Evolutionary conservation across 2,888 invertebrate genomes (phyloP).

Genomic region (Cetonia aurata): DNA sequence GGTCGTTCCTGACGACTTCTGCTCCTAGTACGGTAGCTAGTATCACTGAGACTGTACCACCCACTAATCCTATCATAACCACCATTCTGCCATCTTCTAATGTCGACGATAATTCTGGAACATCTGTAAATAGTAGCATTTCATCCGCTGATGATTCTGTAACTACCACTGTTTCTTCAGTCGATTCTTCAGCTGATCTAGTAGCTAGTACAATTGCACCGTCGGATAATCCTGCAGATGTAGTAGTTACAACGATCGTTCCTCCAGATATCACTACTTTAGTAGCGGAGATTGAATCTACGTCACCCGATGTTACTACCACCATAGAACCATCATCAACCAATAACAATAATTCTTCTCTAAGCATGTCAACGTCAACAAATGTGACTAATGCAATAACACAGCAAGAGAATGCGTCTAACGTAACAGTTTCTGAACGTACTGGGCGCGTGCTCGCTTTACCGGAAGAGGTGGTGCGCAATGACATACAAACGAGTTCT

Average conservation of each 20-base stretch:
- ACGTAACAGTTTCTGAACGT: slow-evolving; percentile 47
- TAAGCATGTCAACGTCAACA: slow-evolving; percentile 23
- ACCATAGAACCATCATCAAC: slow-evolving; percentile 17
- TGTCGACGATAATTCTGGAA: slow-evolving; percentile 41
- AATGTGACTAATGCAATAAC: slow-evolving; percentile 32
- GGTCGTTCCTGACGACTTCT: slow-evolving; percentile 62
- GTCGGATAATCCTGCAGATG: slow-evolving; percentile 33
- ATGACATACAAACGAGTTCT: slow-evolving; percentile 44
- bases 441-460: slow-evolving; percentile 57
- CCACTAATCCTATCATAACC: slow-evolving; percentile 21
- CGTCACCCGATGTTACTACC: slow-evolving; percentile 11
- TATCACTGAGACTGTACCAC: slow-evolving; percentile 37
- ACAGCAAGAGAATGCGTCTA: slow-evolving; percentile 30
- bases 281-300: slow-evolving; percentile 24
- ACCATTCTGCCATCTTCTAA: slow-evolving; percentile 31
- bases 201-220: slow-evolving; percentile 37
- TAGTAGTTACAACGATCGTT: slow-evolving; percentile 39
- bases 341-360: slow-evolving; percentile 8
- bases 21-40: slow-evolving; percentile 43
- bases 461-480: slow-evolving; percentile 48
- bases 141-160: slow-evolving; percentile 35
- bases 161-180: slow-evolving; percentile 43
- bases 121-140: slow-evolving; percentile 1
- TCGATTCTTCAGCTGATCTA: slow-evolving; percentile 25
- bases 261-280: slow-evolving; percentile 43